phyloP scores from a whole-genome alignment of 2,797 vertebrate species.

The Sebastes jordani region DNA sequence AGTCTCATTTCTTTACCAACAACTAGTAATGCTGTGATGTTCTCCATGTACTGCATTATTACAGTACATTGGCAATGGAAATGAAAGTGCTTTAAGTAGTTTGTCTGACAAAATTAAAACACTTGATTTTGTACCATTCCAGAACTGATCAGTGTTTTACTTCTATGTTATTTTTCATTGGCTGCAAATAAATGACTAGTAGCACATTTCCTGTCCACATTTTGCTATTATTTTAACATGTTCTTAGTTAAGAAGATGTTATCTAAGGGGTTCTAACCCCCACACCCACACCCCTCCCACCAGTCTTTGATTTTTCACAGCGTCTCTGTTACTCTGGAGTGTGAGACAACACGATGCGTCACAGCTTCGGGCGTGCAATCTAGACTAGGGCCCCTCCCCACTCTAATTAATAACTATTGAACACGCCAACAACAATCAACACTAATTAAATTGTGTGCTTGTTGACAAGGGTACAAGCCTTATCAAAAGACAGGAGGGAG shows the following conservation, averaged over 20 bases:
- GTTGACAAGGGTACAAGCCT: slow-evolving; percentile 88
- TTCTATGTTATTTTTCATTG: neutral
- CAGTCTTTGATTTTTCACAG: slow-evolving; percentile 48
- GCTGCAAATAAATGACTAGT: neutral
- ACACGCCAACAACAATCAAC: slow-evolving; percentile 91
- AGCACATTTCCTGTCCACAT: neutral
- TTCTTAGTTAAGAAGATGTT: slow-evolving; percentile 30
- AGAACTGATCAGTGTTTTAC: neutral
- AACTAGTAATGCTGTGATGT: neutral
- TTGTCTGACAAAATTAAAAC: too few species aligned
- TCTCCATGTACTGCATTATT: neutral
- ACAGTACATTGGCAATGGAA: neutral
- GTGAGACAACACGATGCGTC: slow-evolving; percentile 73
- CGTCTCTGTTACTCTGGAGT: slow-evolving; percentile 76
- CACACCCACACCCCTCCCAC: neutral
- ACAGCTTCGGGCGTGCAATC: slow-evolving; percentile 83
- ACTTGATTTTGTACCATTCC: neutral
- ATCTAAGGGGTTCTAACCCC: slow-evolving; percentile 20
- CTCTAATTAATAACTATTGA: slow-evolving; percentile 93
- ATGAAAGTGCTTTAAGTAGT: too few species aligned
- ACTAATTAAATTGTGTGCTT: slow-evolving; percentile 93
- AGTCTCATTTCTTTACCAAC: too few species aligned
- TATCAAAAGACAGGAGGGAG: slow-evolving; percentile 55
- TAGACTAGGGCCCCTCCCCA: slow-evolving; percentile 83
- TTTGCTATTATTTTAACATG: neutral